Conservation (phyloP, 2,797 vertebrate species). For the Podarcis lilfordi region DNA sequence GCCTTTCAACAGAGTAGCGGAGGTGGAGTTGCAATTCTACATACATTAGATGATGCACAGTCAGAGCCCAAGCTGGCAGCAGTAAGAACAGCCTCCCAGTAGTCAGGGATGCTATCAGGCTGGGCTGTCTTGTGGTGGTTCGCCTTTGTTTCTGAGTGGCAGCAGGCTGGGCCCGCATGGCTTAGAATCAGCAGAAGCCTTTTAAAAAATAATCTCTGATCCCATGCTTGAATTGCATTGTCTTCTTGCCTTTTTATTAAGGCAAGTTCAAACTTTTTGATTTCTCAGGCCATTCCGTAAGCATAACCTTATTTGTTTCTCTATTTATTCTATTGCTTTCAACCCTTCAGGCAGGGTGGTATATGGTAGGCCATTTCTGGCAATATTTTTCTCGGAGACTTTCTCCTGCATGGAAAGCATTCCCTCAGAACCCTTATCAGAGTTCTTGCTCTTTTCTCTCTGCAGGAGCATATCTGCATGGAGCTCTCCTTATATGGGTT, state of each 20-base stretch:
- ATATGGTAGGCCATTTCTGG: background rate
- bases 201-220: background rate
- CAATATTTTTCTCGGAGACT: background rate
- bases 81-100: constrained; percentile 9
- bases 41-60: background rate
- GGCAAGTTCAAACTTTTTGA: background rate
- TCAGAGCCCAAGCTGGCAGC: constrained; percentile 14
- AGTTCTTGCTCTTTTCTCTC: background rate
- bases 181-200: background rate
- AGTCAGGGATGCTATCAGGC: background rate
- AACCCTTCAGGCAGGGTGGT: background rate
- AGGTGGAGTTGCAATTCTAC: constrained; percentile 28
- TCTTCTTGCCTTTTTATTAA: constrained; percentile 7
- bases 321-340: background rate
- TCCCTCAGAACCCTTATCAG: constrained; percentile 13
- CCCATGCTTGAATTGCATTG: background rate
- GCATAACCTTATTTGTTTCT: background rate
- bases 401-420: background rate
- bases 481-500: constrained; percentile 5
- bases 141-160: background rate
- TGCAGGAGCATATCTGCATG: background rate
- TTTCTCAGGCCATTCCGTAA: background rate
- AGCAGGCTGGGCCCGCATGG: background rate
- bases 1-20: background rate
- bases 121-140: background rate